Base-by-base conservation (phyloP, 2,113 vertebrate species). In the Dinomys branickii region DNA sequence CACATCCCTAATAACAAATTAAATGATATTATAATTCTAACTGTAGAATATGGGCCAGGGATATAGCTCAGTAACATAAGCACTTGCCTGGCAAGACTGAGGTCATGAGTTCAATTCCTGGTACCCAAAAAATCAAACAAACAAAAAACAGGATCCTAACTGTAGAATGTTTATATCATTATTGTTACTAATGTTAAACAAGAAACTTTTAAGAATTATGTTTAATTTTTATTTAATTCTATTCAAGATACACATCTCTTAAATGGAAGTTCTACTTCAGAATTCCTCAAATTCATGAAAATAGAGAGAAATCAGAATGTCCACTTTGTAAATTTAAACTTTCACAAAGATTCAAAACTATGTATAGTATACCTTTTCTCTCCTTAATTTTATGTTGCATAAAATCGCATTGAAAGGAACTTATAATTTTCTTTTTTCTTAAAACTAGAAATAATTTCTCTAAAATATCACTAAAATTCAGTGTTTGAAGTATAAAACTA, bases 371-470 rank as follows among this genome's bases (percentile, higher is more conserved):
- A 56, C 20, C 24, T 78, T 91, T 59, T 87, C 56, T 12, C 3
- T 47, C 4, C 20, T 28, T 80, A 91, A 94, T 63, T 88, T 85
- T 65, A 83, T 80, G 35, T 58, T 88, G 22, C 26, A 85, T 65
- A 85, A 81, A 78, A 89, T 88, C 69, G 82, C 61, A n/a, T 0
- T 50, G 12, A 33, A 33, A 90, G 12, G 16, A 59, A 61, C 44
- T 77, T 94, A 71, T 19, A 56, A 6, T 91, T 84, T 88, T 82
- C 8, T 63, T 85, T 67, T 91, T 16, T 54, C 20, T 91, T 85
- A 82, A 35, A 95, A 90, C 61, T 90, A 19, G 41, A 88, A 91
- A 91, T 54, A 78, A 89, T 86, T 92, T 94, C 44, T 78, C 56
- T 82, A 77, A 92, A 89, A 77, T 59, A 7, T 83, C 59, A 89